These are phyloP conservation scores for Platyura marginata DNA, from an alignment of 1,140 invertebrate genomes.

Conservation along the genomic window DNA sequence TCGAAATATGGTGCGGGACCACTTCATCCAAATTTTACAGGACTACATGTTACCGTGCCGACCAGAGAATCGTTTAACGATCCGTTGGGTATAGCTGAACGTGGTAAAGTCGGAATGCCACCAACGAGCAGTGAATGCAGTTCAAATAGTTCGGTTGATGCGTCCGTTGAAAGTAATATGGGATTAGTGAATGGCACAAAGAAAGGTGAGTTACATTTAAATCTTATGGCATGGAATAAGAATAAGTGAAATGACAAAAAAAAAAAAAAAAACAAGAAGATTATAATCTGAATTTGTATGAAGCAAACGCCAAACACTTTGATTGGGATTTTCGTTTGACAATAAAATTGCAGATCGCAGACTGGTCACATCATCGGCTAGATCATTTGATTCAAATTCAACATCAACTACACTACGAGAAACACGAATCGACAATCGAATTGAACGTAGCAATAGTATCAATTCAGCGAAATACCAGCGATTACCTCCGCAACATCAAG, in stretches of 20 bases:
- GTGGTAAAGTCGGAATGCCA: slow-evolving; percentile 23
- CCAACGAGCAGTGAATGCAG: slow-evolving; percentile 24
- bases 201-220: slow-evolving; percentile 13
- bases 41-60: slow-evolving; percentile 16
- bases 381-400: slow-evolving; percentile 8
- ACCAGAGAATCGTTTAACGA: slow-evolving; percentile 11
- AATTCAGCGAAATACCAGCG: slow-evolving; percentile 11
- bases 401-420: slow-evolving; percentile 13
- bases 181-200: slow-evolving; percentile 20
- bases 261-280: no score
- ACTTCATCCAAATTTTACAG: slow-evolving; percentile 8
- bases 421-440: slow-evolving; percentile 22
- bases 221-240: no score
- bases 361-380: slow-evolving; percentile 1
- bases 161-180: slow-evolving; percentile 20
- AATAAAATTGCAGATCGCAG: slow-evolving; percentile 1
- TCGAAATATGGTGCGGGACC: slow-evolving; percentile 15
- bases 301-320: no score
- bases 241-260: no score
- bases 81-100: slow-evolving; percentile 21
- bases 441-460: slow-evolving; percentile 6
- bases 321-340: no score
- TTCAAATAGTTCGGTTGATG: slow-evolving; percentile 23
- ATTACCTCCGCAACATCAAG: slow-evolving; percentile 7
- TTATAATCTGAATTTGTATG: no score